These are phyloP conservation scores for Odontomyia ornata DNA, from an alignment of 2,888 invertebrate species.

Conservation along the genomic window DNA sequence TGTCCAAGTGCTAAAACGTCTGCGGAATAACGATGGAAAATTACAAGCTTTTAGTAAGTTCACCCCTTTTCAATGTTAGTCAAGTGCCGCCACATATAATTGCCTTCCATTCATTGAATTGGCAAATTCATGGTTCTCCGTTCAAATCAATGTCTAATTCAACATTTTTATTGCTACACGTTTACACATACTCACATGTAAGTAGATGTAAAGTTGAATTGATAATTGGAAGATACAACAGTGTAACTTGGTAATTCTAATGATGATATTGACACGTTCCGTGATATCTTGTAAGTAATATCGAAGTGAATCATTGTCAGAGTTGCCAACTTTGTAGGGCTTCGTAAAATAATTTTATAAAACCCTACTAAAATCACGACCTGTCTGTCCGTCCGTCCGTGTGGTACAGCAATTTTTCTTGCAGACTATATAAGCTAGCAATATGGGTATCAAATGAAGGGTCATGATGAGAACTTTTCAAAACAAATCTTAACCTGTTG, in stretches of 20 bases:
- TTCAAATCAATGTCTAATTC: not conserved
- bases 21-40: not conserved
- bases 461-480: too few species aligned
- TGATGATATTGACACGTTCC: conserved; percentile 9
- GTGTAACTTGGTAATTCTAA: not conserved
- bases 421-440: too few species aligned
- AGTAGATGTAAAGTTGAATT: not conserved
- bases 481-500: too few species aligned
- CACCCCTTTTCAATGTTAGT: not conserved
- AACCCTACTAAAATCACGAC: too few species aligned
- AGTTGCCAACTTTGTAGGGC: too few species aligned
- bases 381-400: too few species aligned
- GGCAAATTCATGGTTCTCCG: not conserved
- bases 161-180: not conserved
- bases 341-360: too few species aligned
- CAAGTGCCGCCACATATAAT: not conserved
- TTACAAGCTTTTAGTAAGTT: not conserved
- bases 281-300: not conserved
- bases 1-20: not conserved
- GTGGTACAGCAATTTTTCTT: too few species aligned
- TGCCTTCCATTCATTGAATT: not conserved
- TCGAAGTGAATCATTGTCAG: too few species aligned
- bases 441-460: too few species aligned
- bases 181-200: too few species aligned
- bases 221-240: conserved; percentile 1